Base-by-base conservation (phyloP, 1,140 invertebrate species). In the Drosophila mauritiana region DNA sequence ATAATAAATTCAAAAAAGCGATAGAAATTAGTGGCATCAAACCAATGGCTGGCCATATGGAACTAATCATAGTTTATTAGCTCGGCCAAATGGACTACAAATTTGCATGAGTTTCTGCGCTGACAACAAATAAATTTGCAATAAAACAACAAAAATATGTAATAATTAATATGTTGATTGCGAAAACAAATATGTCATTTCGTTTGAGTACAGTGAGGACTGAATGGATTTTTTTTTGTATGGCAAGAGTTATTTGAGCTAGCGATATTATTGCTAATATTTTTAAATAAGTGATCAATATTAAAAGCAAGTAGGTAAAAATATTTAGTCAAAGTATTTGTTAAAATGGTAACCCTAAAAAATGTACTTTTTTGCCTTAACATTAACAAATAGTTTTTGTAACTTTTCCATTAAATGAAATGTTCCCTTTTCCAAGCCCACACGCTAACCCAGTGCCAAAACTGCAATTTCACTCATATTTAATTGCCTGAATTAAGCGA, bases 41-140 rank as follows among this genome's bases (percentile, higher is more conserved):
- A 59, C 55, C 53, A 69, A 61, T 75, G 27, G 53, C 73, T 69
- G 67, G 27, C 68, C 64, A 45, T 55, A 55, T 84, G 72, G 72
- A 82, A 80, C 84, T 80, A 83, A 88, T 89, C 80, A 89, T 43
- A 70, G 76, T 89, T 86, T 83, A 88, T 83, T 78, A 77, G 64
- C 59, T 48, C 53, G 31, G 54, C 53, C 54, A 77, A 70, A 63
- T 67, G 17, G 34, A 58, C 42, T 43, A 31, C 37, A 37, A 53
- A 54, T 78, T 62, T 77, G 49, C 37, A 61, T 56, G n/a, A 56
- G 22, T 34, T 31, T 31, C 31, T 57, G 53, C 37, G 43, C 59
- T 73, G 51, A 48, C 58, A 69, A 73, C 15, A 78, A 73, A 73
- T 85, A 77, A 54, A 85, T 85, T 61, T 80, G 49, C 65, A 70